These are phyloP conservation scores for Prionailurus viverrinus DNA, from an alignment of 2,113 vertebrate species.

Conservation along the genomic window DNA sequence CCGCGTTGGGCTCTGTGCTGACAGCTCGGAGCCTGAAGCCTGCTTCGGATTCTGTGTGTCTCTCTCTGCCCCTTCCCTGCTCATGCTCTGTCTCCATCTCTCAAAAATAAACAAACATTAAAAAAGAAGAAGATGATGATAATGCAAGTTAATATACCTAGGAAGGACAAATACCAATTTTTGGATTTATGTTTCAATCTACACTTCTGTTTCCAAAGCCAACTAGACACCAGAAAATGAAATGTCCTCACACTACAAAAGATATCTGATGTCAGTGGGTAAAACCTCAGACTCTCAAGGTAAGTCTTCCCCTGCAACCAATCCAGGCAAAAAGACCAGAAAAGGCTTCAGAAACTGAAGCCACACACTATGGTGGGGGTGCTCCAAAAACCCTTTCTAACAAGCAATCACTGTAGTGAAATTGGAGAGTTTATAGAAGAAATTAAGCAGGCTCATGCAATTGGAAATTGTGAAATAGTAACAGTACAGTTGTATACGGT, in stretches of 20 bases:
- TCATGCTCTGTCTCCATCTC: too few species aligned
- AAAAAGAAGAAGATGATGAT: not conserved
- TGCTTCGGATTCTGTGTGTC: too few species aligned
- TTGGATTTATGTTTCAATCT: slow-evolving; percentile 22
- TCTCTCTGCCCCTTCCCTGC: too few species aligned
- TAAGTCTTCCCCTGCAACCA: not conserved
- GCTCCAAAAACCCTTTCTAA: slow-evolving; percentile 26
- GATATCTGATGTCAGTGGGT: not conserved
- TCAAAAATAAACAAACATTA: too few species aligned
- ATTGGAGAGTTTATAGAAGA: not conserved
- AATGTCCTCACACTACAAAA: not conserved
- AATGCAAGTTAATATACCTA: not conserved
- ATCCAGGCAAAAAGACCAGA: not conserved
- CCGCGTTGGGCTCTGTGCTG: too few species aligned
- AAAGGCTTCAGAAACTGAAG: not conserved
- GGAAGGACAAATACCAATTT: slow-evolving; percentile 17
- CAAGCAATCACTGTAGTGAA: not conserved
- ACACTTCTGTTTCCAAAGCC: not conserved
- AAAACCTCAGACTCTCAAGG: not conserved
- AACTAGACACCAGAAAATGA: not conserved
- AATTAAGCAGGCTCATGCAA: not conserved
- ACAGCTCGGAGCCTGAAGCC: too few species aligned
- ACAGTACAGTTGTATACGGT: not conserved
- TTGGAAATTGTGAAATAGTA: not conserved
- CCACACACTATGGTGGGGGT: not conserved